phyloP scores from a whole-genome alignment of 2,797 vertebrate species.

The Cottoperca gobio region DNA sequence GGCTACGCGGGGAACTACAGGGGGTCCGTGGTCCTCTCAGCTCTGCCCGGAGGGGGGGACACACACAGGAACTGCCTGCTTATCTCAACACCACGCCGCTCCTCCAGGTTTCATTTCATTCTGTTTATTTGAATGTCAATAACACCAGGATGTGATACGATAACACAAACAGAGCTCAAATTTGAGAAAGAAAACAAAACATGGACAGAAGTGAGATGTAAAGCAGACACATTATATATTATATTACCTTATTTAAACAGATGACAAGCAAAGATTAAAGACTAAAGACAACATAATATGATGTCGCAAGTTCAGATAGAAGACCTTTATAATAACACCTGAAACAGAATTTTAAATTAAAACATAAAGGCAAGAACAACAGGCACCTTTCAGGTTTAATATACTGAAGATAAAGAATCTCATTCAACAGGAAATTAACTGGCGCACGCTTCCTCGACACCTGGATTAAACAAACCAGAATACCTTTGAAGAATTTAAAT shows the following conservation, averaged over 20 bases:
- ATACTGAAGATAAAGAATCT: neutral
- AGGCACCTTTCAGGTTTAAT: neutral
- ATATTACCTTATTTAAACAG: no score
- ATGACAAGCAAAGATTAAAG: conserved; percentile 51
- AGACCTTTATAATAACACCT: neutral
- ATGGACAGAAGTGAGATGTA: conserved; percentile 14
- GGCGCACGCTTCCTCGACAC: neutral
- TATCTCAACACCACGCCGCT: conserved; percentile 10
- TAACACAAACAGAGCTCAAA: conserved; percentile 6
- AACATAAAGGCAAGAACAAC: neutral
- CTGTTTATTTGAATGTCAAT: conserved; percentile 7
- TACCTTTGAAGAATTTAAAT: neutral
- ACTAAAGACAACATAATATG: conserved; percentile 1
- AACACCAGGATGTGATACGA: neutral
- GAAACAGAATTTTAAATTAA: conserved; percentile 6
- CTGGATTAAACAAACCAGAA: neutral
- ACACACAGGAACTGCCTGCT: neutral
- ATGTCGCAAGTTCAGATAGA: neutral
- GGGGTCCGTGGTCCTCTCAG: conserved; percentile 17
- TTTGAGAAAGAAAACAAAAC: conserved; percentile 22
- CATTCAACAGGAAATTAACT: neutral
- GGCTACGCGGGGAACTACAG: conserved; percentile 7
- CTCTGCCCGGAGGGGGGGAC: neutral
- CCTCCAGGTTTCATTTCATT: conserved; percentile 19
- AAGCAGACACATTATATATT: neutral